phyloP scores from a whole-genome alignment of 2,113 vertebrate species.

The Notechis scutatus region DNA sequence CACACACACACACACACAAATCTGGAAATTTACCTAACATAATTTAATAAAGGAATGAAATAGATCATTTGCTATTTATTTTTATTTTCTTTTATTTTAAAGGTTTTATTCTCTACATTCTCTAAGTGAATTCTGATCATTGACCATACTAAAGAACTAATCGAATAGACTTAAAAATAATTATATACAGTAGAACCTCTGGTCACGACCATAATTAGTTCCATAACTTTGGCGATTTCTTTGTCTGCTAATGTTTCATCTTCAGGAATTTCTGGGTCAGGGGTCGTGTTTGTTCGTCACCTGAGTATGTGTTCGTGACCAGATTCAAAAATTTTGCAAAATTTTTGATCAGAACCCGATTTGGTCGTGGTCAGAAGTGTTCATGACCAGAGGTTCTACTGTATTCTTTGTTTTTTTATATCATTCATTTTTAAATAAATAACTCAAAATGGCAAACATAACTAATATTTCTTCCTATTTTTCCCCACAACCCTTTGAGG shows the following conservation, averaged over 20 bases:
- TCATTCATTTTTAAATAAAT: background rate
- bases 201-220: no score
- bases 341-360: no score
- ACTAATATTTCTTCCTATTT: background rate
- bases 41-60: background rate
- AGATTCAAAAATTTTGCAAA: no score
- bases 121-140: background rate
- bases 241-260: no score
- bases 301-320: no score
- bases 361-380: no score
- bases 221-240: no score
- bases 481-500: background rate
- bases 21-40: background rate
- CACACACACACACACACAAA: background rate
- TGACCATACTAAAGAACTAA: background rate
- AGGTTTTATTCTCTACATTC: background rate
- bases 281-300: no score
- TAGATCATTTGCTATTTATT: background rate
- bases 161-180: background rate
- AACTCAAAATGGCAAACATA: background rate
- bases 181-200: background rate
- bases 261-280: no score
- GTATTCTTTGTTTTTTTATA: background rate
- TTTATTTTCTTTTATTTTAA: background rate
- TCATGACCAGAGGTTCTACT: no score